A percentile compares a stretch with the other conserved stretches of the same genome.
phyloP scores from a whole-genome alignment of 2,888 invertebrate genomes.

The Polydrusus pterygomalis region DNA sequence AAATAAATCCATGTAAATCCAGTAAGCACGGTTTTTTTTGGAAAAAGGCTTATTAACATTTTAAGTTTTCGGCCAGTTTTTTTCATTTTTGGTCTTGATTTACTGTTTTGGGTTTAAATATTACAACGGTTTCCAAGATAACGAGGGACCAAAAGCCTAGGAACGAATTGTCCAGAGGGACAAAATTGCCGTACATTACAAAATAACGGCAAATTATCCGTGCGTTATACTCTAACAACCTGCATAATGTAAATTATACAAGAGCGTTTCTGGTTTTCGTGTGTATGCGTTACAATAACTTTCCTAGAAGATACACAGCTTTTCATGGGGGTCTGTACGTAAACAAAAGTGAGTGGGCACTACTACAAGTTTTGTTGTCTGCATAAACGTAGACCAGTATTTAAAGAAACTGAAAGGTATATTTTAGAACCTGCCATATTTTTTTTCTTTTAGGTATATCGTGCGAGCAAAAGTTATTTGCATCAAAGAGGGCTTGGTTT shows the following conservation, averaged over 20 bases:
- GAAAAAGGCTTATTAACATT: too few species aligned
- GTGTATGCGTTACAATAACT: conserved; percentile 33
- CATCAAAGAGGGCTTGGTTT: too few species aligned
- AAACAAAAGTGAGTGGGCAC: conserved; percentile 46
- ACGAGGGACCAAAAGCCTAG: too few species aligned
- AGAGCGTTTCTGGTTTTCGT: conserved; percentile 8
- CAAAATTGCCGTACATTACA: background rate
- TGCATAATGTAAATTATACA: conserved; percentile 16
- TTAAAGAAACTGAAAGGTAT: background rate
- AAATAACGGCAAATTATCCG: conserved; percentile 1
- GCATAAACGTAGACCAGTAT: background rate
- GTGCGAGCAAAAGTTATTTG: too few species aligned
- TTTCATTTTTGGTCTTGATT: too few species aligned
- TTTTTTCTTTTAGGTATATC: too few species aligned
- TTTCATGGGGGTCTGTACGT: conserved; percentile 34
- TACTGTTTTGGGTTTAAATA: too few species aligned
- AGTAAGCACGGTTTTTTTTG: too few species aligned
- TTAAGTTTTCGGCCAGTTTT: too few species aligned
- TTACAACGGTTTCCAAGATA: too few species aligned
- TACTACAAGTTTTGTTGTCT: conserved; percentile 14
- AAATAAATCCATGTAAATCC: too few species aligned
- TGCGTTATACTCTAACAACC: conserved; percentile 11
- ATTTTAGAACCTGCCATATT: background rate
- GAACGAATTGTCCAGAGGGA: too few species aligned
- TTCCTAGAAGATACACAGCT: conserved; percentile 31